A percentile compares a stretch with the other conserved stretches of the same genome.
Conservation (phyloP, 1,140 invertebrate species). For the Onthophagus taurus region DNA sequence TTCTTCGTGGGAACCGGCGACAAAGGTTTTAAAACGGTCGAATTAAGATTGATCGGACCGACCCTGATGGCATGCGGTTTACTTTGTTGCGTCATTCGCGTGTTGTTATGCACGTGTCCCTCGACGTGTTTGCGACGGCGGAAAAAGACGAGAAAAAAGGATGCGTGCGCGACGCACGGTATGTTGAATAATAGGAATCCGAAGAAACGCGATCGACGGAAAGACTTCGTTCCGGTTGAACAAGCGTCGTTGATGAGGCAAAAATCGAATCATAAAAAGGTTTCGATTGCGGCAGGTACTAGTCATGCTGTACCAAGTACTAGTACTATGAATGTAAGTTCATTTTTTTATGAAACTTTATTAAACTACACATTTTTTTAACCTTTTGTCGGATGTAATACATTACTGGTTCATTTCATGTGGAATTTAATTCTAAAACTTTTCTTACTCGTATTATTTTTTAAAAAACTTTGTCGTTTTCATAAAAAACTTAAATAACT, state of each 20-base stretch:
- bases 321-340: constrained; percentile 15
- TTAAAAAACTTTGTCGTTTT: no score
- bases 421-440: no score
- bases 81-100: constrained; percentile 47
- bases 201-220: constrained; percentile 34
- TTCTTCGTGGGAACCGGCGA: constrained; percentile 83
- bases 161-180: constrained; percentile 30
- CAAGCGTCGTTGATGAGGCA: constrained; percentile 20
- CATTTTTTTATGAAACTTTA: no score
- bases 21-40: constrained; percentile 79
- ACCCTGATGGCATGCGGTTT: constrained; percentile 49
- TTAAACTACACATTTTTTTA: no score
- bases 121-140: constrained; percentile 32
- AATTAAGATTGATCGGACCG: constrained; percentile 73
- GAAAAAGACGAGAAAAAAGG: constrained; percentile 32
- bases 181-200: constrained; percentile 14
- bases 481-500: no score
- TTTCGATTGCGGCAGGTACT: constrained; percentile 28
- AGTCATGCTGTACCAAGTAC: constrained; percentile 28
- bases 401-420: no score
- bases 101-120: constrained; percentile 47
- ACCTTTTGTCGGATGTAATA: no score
- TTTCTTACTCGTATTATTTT: no score
- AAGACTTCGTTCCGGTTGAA: constrained; percentile 27
- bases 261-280: constrained; percentile 30